Evolutionary conservation across 2,888 invertebrate genomes (phyloP), one percentile per base, ranked within the genome.

Genomic region (Ormyrus labotus): DNA sequence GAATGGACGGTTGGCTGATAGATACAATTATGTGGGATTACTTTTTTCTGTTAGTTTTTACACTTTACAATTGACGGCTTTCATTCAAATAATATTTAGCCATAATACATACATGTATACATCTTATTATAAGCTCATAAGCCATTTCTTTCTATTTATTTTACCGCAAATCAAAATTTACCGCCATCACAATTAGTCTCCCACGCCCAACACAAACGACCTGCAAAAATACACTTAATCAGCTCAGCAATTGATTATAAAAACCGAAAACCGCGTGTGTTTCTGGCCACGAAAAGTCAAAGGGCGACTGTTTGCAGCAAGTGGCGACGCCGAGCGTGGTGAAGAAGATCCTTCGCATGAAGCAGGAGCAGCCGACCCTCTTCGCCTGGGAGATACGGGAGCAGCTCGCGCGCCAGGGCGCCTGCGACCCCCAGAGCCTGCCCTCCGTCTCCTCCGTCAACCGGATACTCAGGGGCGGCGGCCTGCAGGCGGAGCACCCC

Each of bases 341-440:
- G 11, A 96, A 97, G 92, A 97, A 97, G 92, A 98, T 99, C 85
- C 94, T 98, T 53, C 95, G 97, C 6, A 94, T 97, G 87, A 98
- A 98, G 90, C 97, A 97, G 88, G 97, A 98, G 90, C 98, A 98
- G 91, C 98, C 98, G 0, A 96, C 97, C 6, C 96, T 98, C 95
- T 98, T 98, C 91, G 98, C 98, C 9, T 98, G 98, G 98, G 98
- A 98, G 92, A 98, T 98, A 84, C 93, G 98, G 0, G 96, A 98
- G 91, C 95, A 96, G 86, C 92, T 98, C 83, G 94, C 98, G 75
- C 94, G 96, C 65, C 97, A 98, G 87, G 94, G 97, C 78, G 96
- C 98, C 84, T 98, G 98, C 88, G 98, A 98, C 90, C 96, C 96
- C 0, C 96, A 95, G 90, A 95, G 96, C 82, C 96, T 98, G 85